phyloP scores from a whole-genome alignment of 2,888 invertebrate genomes.

The Archips crataeganus region DNA sequence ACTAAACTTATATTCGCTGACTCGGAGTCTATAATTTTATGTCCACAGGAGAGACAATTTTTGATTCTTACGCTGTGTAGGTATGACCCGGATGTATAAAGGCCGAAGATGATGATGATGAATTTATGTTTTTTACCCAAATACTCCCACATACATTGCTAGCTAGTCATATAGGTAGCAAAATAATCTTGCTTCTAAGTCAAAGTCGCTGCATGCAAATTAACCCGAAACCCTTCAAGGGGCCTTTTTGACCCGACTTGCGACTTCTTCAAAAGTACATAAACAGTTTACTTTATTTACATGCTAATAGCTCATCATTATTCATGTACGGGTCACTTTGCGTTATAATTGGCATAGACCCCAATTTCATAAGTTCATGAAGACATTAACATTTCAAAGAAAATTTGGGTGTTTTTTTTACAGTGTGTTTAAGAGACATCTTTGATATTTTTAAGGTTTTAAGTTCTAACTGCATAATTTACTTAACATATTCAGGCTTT shows the following conservation, averaged over 20 bases:
- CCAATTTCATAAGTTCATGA: constrained; percentile 39
- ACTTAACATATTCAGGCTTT: no score
- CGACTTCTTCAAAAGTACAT: constrained; percentile 28
- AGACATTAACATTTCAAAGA: constrained; percentile 41
- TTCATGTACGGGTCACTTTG: constrained; percentile 40
- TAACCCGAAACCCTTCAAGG: constrained; percentile 1
- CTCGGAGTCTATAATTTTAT: no score
- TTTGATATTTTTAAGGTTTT: not conserved
- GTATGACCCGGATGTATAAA: no score
- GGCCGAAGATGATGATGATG: no score
- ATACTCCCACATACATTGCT: no score
- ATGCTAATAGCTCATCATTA: constrained; percentile 35
- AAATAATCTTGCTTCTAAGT: not conserved
- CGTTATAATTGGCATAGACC: constrained; percentile 33
- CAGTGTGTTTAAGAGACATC: not conserved
- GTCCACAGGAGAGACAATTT: no score
- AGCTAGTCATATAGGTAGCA: no score
- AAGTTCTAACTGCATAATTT: no score
- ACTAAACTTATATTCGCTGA: no score
- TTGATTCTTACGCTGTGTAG: no score
- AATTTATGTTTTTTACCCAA: no score
- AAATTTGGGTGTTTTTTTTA: constrained; percentile 12
- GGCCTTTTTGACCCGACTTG: constrained; percentile 27
- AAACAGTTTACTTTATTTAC: constrained; percentile 35
- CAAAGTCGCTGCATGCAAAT: constrained; percentile 8